Conservation (phyloP, 2,113 vertebrate species). For the Martes martes region DNA sequence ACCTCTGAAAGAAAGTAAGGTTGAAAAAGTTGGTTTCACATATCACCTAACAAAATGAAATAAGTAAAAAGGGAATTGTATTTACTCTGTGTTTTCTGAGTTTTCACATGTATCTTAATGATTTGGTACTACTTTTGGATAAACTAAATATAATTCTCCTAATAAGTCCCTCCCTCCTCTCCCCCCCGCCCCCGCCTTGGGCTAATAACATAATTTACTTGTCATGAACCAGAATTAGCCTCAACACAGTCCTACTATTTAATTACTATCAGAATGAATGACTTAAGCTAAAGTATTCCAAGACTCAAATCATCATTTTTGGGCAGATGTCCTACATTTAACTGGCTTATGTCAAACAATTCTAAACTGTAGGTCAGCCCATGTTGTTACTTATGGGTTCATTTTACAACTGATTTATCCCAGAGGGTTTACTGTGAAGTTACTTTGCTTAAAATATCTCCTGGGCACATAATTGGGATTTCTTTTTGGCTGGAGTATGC, state of each 20-base stretch:
- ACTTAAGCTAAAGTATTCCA: background rate
- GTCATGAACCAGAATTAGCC: background rate
- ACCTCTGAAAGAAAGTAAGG: background rate
- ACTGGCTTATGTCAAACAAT: background rate
- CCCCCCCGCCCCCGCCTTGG: no score
- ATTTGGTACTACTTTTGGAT: background rate
- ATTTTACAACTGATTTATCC: slow-evolving; percentile 38
- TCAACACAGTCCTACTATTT: background rate
- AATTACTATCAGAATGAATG: slow-evolving; percentile 10
- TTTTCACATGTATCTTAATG: background rate
- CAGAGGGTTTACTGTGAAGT: background rate
- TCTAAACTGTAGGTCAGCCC: background rate
- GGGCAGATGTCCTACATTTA: slow-evolving; percentile 41
- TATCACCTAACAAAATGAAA: background rate
- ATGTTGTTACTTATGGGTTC: slow-evolving; percentile 4
- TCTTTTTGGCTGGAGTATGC: background rate
- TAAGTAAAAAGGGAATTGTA: background rate
- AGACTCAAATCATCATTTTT: slow-evolving; percentile 15
- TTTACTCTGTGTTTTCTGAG: background rate
- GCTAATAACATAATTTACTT: background rate
- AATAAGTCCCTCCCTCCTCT: background rate
- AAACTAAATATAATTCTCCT: background rate
- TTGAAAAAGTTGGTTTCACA: background rate
- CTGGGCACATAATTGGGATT: background rate
- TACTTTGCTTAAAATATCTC: slow-evolving; percentile 15